Evolutionary conservation across 30 jellyfish, hydroid and myxozoan species (phyloP).

Genomic region (Aurelia coerulea): DNA sequence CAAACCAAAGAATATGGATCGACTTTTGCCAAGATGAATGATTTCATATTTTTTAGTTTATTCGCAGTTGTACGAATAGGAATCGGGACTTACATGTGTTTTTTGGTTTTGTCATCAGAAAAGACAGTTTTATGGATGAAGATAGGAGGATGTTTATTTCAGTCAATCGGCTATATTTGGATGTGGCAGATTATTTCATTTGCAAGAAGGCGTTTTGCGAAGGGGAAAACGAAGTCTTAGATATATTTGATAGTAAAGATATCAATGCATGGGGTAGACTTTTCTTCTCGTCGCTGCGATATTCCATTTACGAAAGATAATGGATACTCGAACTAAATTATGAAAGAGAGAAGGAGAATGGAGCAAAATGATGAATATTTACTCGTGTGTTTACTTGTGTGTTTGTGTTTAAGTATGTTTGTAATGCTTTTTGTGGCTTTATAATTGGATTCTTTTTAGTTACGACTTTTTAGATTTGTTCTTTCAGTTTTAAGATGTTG

Average conservation of each 20-base stretch:
- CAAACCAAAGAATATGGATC: slow-evolving; percentile 42
- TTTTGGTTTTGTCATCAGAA: slow-evolving; percentile 26
- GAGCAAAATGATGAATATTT: too few relatives aligned
- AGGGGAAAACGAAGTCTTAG: background rate
- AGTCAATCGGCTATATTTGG: slow-evolving; percentile 69
- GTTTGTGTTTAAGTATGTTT: too few relatives aligned
- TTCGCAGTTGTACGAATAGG: slow-evolving; percentile 66
- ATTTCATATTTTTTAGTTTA: slow-evolving; percentile 44
- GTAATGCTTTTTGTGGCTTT: too few relatives aligned
- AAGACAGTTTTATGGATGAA: slow-evolving; percentile 65
- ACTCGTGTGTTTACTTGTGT: too few relatives aligned
- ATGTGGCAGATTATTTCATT: slow-evolving; percentile 60
- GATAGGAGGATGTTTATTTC: slow-evolving; percentile 68
- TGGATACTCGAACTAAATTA: too few relatives aligned
- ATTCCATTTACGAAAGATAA: too few relatives aligned
- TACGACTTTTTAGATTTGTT: too few relatives aligned
- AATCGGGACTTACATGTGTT: slow-evolving; percentile 57
- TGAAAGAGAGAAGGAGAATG: too few relatives aligned
- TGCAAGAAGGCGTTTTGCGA: slow-evolving; percentile 34
- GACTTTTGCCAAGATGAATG: slow-evolving; percentile 66
- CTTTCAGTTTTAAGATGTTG: too few relatives aligned
- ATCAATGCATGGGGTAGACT: too few relatives aligned
- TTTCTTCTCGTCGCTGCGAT: too few relatives aligned
- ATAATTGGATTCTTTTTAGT: too few relatives aligned
- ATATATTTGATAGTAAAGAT: background rate